A percentile compares a stretch with the other conserved stretches of the same genome.
Evolutionary conservation across 53 echinoderm and acorn worm genomes (phyloP).

Genomic region (Mesocentrotus franciscanus): DNA sequence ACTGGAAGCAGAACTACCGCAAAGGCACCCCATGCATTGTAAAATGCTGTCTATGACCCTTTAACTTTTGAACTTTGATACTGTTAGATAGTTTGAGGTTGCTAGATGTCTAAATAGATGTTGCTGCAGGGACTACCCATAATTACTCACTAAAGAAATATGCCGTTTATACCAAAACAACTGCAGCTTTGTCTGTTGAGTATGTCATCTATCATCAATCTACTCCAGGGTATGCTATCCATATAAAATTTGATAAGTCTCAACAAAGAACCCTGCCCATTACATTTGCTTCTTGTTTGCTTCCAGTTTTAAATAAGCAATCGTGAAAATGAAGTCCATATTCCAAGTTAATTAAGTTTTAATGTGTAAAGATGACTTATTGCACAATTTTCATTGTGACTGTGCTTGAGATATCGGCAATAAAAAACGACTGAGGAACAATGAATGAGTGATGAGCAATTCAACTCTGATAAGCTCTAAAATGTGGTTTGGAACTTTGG

Average conservation of each 20-base stretch:
- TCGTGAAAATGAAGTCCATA: not conserved
- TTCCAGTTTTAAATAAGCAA: not conserved
- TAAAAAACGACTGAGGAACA: too few relatives aligned
- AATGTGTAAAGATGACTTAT: too few relatives aligned
- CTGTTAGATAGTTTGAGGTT: conserved; percentile 10
- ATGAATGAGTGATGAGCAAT: too few relatives aligned
- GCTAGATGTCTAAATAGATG: not conserved
- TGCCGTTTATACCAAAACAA: conserved; percentile 33
- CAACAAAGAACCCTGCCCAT: not conserved
- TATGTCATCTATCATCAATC: conserved; percentile 16
- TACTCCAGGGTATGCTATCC: not conserved
- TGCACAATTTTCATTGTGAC: too few relatives aligned
- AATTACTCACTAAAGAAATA: conserved; percentile 47
- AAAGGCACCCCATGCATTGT: not conserved
- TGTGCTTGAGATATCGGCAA: too few relatives aligned
- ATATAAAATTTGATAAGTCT: not conserved
- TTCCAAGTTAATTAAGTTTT: not conserved
- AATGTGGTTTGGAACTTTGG: too few relatives aligned
- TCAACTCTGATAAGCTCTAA: too few relatives aligned
- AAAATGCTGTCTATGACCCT: conserved; percentile 18
- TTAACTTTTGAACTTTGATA: conserved; percentile 45
- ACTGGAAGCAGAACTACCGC: not conserved
- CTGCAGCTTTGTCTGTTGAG: conserved; percentile 17
- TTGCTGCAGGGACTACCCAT: conserved; percentile 43
- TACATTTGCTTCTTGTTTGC: not conserved